Conservation (phyloP, 2,797 vertebrate species). For the Oreonectes daqikongensis region DNA sequence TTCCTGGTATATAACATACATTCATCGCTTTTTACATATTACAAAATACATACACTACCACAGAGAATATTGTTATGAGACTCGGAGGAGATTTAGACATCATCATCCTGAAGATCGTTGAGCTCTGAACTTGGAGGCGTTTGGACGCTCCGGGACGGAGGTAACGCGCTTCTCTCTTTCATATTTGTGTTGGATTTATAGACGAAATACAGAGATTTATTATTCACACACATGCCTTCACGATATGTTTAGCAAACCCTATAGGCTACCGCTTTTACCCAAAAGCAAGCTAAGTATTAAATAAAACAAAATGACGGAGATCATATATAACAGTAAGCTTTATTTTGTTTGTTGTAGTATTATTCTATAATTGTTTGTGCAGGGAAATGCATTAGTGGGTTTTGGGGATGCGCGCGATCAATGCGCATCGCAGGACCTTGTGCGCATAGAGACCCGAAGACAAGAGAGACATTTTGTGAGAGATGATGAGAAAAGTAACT, state of each 20-base stretch:
- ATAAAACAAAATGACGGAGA: background rate
- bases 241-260: background rate
- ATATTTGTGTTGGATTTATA: background rate
- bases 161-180: conserved; percentile 29
- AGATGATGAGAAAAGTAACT: background rate
- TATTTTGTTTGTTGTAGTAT: background rate
- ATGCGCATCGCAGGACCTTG: background rate
- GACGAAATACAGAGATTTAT: background rate
- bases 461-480: background rate
- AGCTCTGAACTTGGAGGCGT: conserved; percentile 42
- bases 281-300: background rate
- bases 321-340: background rate
- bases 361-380: background rate
- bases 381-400: background rate
- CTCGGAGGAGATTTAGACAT: conserved; percentile 32
- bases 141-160: conserved; percentile 45
- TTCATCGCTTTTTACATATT: background rate
- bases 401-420: background rate
- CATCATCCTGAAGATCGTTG: conserved; percentile 3
- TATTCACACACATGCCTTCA: background rate
- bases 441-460: background rate
- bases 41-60: background rate
- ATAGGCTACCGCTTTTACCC: background rate
- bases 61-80: background rate
- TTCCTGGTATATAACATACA: background rate